Evolutionary conservation across 1,140 invertebrate species (phyloP), one percentile per base, ranked within the genome.

Genomic region (Drosophila ironensis): DNA sequence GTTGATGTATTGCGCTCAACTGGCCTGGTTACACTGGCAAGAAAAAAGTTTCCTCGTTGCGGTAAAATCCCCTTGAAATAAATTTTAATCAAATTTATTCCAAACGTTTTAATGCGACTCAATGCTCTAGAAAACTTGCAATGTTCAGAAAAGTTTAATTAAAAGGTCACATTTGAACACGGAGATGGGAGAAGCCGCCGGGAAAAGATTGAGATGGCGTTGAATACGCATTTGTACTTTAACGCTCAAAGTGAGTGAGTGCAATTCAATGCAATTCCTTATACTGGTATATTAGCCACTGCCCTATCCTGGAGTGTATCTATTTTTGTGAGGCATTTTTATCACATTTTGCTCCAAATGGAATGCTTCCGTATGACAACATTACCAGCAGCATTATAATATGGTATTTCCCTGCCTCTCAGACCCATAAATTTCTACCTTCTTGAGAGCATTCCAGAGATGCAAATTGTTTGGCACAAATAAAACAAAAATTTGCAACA

Each of bases 1-100:
- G 50, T 67, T 76, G 67, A 72, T 72, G 68, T 82, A 80, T 74
- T 68, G 66, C 57, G 75, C 71, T 80, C 82, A 80, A 74, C 57
- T 72, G 73, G 73, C 48, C 53, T 59, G 28, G 69, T 57, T 67
- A 48, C 60, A 64, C 60, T 63, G 63, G 44, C 57, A 41, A 63
- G 57, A 63, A 41, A 60, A 81, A 75, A 75, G 14, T 59, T 81
- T 60, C 52, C 56, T 20, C 56, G 25, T 22, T n/a, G n/a, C n/a
- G n/a, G 44, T 37, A 17, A 20, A 12, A 56, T 41, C 54, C 42
- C 16, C 47, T 50, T 14, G 38, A 67, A 48, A 66, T 50, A 56
- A 60, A 52, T 54, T 64, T 20, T 25, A 71, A 71, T 66, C 17
- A 66, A 80, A 80, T 75, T 74, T 81, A 75, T 60, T 37, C 54